Conservation (phyloP, 2,797 vertebrate genomes). For the Astyanax mexicanus region DNA sequence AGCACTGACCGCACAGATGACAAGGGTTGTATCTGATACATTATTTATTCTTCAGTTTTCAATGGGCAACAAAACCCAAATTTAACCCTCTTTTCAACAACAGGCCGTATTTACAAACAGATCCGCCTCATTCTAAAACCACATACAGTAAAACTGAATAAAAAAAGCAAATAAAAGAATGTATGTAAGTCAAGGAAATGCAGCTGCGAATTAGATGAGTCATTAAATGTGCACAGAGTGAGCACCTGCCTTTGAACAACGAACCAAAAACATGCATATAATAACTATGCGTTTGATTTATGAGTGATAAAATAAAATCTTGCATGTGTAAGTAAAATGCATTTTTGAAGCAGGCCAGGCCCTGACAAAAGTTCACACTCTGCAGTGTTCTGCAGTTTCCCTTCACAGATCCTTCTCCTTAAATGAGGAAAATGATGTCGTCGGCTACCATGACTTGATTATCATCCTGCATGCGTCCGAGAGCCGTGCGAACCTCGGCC, state of each 20-base stretch:
- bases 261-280: not conserved
- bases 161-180: not conserved
- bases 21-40: not conserved
- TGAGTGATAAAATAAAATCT: not conserved
- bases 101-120: constrained; percentile 28
- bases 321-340: not conserved
- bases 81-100: not conserved
- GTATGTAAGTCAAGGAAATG: not conserved
- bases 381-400: not conserved
- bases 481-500: constrained; percentile 81
- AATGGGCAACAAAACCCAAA: not conserved
- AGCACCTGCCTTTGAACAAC: not conserved
- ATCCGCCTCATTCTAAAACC: not conserved
- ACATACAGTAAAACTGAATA: constrained; percentile 13
- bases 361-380: constrained; percentile 1
- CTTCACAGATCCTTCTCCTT: constrained; percentile 49
- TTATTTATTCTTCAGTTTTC: not conserved
- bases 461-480: constrained; percentile 92
- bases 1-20: no score
- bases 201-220: not conserved
- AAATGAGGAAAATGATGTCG: constrained; percentile 96
- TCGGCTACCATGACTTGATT: constrained; percentile 98
- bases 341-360: not conserved
- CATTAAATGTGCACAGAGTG: not conserved
- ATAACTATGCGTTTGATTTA: not conserved